These are phyloP conservation scores for Stichodactyla helianthus DNA, from an alignment of 64 coral and sea anemone genomes.

Conservation along the genomic window DNA sequence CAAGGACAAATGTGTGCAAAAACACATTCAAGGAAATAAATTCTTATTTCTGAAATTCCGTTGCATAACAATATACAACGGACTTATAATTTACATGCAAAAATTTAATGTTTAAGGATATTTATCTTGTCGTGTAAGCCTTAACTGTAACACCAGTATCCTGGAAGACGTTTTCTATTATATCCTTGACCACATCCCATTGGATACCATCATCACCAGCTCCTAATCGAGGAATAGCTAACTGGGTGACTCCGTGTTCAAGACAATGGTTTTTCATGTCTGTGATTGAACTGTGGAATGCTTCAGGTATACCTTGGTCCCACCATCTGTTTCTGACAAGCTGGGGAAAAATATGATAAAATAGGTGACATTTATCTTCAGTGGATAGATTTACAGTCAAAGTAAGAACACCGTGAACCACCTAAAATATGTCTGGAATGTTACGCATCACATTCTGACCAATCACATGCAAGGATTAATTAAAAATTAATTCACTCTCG, in stretches of 20 bases:
- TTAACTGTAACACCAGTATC: conserved; percentile 64
- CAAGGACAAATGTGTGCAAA: no score
- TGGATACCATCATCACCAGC: conserved; percentile 61
- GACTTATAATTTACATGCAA: not conserved
- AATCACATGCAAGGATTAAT: no score
- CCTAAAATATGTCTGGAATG: no score
- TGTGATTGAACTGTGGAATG: conserved; percentile 37
- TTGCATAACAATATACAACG: no score
- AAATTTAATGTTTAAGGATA: not conserved
- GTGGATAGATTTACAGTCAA: no score
- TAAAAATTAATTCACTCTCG: no score
- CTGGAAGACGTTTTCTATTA: conserved; percentile 65
- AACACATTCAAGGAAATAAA: no score
- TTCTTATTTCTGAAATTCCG: no score
- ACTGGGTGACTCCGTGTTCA: conserved; percentile 46
- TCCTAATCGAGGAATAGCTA: conserved; percentile 67
- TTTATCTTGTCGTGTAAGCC: conserved; percentile 55
- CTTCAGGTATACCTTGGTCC: conserved; percentile 42
- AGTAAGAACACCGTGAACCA: no score
- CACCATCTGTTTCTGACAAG: conserved; percentile 78
- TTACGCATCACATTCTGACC: no score
- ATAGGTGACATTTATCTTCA: not conserved
- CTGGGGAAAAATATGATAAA: conserved; percentile 18
- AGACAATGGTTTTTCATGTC: conserved; percentile 54
- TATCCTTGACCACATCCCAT: conserved; percentile 59